phyloP scores from a whole-genome alignment of 1,140 invertebrate genomes.

The Plectrocnemia conspersa region DNA sequence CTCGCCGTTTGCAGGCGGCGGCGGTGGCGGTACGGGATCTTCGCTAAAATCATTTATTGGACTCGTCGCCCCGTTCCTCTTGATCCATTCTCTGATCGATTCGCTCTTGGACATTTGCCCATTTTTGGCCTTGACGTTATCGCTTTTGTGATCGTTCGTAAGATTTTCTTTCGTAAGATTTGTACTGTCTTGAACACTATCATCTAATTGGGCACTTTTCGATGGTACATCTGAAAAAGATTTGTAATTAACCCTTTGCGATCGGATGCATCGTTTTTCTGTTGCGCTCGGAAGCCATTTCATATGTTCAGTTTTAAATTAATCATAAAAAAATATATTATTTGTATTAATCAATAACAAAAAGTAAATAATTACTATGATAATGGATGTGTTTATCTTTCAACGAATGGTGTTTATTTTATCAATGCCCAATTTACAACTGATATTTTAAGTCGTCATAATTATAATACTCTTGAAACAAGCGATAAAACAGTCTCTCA shows the following conservation, averaged over 20 bases:
- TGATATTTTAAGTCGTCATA: not conserved
- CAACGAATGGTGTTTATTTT: no score
- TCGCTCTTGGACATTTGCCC: constrained; percentile 27
- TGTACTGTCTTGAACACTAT: not conserved
- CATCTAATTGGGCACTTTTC: not conserved
- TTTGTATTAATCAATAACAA: no score
- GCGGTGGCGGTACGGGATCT: not conserved
- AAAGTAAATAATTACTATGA: no score
- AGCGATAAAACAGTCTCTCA: no score
- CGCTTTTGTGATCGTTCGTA: constrained; percentile 6
- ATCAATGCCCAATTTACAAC: not conserved
- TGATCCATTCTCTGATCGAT: constrained; percentile 31
- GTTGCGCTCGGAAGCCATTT: no score
- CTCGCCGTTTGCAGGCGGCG: not conserved
- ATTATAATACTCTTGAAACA: no score
- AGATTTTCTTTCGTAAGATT: constrained; percentile 19
- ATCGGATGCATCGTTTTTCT: no score
- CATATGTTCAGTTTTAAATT: no score
- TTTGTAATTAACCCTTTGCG: no score
- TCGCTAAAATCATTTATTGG: constrained; percentile 22
- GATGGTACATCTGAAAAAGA: constrained; percentile 11
- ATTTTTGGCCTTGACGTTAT: constrained; percentile 14
- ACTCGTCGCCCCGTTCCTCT: constrained; percentile 26
- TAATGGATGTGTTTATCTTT: no score
- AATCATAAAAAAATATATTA: no score